A percentile compares a stretch with the other conserved stretches of the same genome.
Evolutionary conservation across 2,888 invertebrate genomes (phyloP).

Genomic region (Spodoptera picta): DNA sequence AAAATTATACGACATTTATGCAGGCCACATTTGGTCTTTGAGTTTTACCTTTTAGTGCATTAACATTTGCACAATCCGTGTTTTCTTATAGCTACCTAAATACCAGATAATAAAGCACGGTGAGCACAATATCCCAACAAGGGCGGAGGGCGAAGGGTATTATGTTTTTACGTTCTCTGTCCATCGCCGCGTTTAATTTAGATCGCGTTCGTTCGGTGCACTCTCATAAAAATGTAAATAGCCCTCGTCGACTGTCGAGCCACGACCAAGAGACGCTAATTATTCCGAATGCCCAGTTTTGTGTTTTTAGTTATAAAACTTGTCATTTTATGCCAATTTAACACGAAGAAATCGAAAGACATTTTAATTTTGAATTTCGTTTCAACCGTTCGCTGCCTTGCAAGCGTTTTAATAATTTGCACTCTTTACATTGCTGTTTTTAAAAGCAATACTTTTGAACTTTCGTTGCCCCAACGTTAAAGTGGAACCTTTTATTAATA

Average conservation of each 20-base stretch:
- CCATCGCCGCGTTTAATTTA: constrained; percentile 56
- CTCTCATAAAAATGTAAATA: constrained; percentile 75
- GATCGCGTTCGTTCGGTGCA: constrained; percentile 60
- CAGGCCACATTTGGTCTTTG: no score
- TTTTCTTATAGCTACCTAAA: neutral
- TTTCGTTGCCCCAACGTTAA: no score
- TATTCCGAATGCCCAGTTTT: constrained; percentile 44
- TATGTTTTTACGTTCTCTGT: constrained; percentile 37
- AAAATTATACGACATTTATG: no score
- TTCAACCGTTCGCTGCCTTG: no score
- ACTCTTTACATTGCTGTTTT: neutral
- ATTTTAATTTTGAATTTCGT: neutral
- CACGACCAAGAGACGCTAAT: constrained; percentile 43
- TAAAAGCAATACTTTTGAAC: no score
- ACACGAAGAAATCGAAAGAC: constrained; percentile 6
- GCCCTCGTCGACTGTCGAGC: constrained; percentile 14
- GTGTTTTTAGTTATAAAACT: constrained; percentile 40
- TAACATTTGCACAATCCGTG: no score
- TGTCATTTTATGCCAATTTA: constrained; percentile 27
- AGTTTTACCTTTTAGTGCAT: no score
- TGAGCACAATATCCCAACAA: constrained; percentile 25
- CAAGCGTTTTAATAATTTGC: neutral
- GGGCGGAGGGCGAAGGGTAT: constrained; percentile 7
- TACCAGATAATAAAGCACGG: constrained; percentile 19
- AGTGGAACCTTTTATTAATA: no score